Conservation (phyloP, 1,140 invertebrate species). For the Phortica variegata region DNA sequence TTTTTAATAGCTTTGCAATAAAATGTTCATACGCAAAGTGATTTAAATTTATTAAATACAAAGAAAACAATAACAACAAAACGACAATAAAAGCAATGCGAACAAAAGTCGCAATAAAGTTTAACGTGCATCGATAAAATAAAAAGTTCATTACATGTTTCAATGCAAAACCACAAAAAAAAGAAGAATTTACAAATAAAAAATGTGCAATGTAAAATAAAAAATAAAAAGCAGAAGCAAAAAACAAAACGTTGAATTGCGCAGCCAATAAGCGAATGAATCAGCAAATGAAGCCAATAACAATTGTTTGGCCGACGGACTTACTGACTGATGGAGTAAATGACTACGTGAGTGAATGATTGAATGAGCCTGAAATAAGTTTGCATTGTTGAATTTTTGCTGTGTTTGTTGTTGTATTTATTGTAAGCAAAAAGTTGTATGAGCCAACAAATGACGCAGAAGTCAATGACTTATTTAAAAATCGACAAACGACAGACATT, state of each 20-base stretch:
- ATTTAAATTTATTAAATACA: conserved; percentile 56
- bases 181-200: conserved; percentile 16
- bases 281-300: conserved; percentile 4
- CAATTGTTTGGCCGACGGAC: conserved; percentile 4
- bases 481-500: too few relatives aligned
- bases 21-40: too few relatives aligned
- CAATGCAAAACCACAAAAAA: conserved; percentile 31
- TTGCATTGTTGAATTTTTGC: too few relatives aligned
- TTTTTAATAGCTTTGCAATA: too few relatives aligned
- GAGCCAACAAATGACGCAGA: too few relatives aligned
- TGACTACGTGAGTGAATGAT: neutral
- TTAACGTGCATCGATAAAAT: conserved; percentile 53
- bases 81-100: conserved; percentile 20
- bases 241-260: conserved; percentile 2
- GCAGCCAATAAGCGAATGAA: conserved; percentile 20
- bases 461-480: too few relatives aligned
- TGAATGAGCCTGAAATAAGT: too few relatives aligned
- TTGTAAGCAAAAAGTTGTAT: too few relatives aligned
- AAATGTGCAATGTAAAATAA: conserved; percentile 19
- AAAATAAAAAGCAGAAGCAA: too few relatives aligned
- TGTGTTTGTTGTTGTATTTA: too few relatives aligned
- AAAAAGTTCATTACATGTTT: conserved; percentile 52
- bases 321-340: conserved; percentile 41
- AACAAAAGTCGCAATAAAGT: conserved; percentile 52
- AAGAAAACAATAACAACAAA: conserved; percentile 18